Evolutionary conservation across 2,797 vertebrate genomes (phyloP), one percentile per base, ranked within the genome.

Genomic region (Hoplostethus atlanticus): DNA sequence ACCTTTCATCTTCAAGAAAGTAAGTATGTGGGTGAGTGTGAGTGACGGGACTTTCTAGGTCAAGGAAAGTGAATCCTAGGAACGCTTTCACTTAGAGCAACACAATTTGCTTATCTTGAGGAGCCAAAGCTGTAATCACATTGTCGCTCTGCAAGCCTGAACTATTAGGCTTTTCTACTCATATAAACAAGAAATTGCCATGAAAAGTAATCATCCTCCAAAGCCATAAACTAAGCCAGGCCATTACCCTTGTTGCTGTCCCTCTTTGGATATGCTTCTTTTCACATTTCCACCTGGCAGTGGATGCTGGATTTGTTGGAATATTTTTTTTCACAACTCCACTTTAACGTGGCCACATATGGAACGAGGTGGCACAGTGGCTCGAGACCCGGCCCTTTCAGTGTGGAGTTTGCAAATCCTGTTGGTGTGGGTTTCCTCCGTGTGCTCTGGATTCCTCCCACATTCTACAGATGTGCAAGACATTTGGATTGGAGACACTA

Each of bases 101-200:
- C 81, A 78, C 52, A 44, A 88, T 88, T 91, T 91, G 73, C 90
- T 92, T 91, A 90, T 92, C 90, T 88, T 68, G 63, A 79, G 79
- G 83, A 79, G 81, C 89, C 89, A 90, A 92, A 90, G 85, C 88
- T 79, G 71, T 89, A 91, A 91, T 92, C 86, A 88, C 85, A 86
- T 90, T 92, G 89, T 86, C 83, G 83, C 88, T 89, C 84, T 80
- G 80, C 76, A 84, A 74, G 79, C 86, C 76, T 82, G 70, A 36
- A 64, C 84, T 87, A 87, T 91, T 85, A 84, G 82, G 61, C 65
- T 77, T 81, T 88, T 73, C 64, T 75, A 53, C 87, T 88, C 66
- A 82, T 75, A 83, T 79, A 87, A 89, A 87, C 81, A 83, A 70
- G 71, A 88, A 92, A 91, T 90, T 88, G 84, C 81, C 65, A 81